A percentile compares a stretch with the other conserved stretches of the same genome.
Evolutionary conservation across 2,797 vertebrate species (phyloP).

Genomic region (Chanos chanos): DNA sequence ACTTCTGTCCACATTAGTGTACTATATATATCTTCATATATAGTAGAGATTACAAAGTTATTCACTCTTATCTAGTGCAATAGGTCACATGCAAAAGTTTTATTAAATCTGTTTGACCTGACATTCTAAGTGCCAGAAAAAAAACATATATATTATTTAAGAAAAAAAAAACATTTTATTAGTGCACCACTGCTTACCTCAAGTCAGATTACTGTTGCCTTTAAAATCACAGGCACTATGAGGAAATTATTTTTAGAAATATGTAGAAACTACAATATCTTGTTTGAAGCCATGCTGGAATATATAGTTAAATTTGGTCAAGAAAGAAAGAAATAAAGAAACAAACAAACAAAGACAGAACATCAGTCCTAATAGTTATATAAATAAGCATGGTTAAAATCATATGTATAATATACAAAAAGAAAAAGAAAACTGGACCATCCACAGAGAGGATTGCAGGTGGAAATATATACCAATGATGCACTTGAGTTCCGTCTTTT

Average conservation of each 20-base stretch:
- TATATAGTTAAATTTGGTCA: background rate
- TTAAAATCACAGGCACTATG: conserved; percentile 42
- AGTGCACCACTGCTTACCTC: conserved; percentile 67
- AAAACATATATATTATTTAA: conserved; percentile 51
- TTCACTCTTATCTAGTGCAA: conserved; percentile 60
- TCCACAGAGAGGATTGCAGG: no score
- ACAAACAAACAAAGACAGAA: background rate
- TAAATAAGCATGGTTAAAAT: no score
- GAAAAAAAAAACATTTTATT: conserved; percentile 41
- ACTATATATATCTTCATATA: conserved; percentile 62
- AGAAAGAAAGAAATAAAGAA: background rate
- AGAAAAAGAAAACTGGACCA: no score
- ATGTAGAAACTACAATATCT: no score
- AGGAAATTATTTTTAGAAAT: no score
- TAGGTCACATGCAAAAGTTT: conserved; percentile 61
- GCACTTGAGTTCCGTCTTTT: no score
- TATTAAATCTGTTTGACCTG: conserved; percentile 55
- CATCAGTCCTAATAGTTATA: background rate
- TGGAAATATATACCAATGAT: no score
- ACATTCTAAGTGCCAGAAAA: conserved; percentile 63
- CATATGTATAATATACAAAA: no score
- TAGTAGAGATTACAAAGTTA: conserved; percentile 58
- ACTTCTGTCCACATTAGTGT: conserved; percentile 66
- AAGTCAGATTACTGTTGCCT: conserved; percentile 71
- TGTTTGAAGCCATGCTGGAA: background rate